Evolutionary conservation across 2,113 vertebrate genomes (phyloP), one percentile per base, ranked within the genome.

Genomic region (Channa argus): DNA sequence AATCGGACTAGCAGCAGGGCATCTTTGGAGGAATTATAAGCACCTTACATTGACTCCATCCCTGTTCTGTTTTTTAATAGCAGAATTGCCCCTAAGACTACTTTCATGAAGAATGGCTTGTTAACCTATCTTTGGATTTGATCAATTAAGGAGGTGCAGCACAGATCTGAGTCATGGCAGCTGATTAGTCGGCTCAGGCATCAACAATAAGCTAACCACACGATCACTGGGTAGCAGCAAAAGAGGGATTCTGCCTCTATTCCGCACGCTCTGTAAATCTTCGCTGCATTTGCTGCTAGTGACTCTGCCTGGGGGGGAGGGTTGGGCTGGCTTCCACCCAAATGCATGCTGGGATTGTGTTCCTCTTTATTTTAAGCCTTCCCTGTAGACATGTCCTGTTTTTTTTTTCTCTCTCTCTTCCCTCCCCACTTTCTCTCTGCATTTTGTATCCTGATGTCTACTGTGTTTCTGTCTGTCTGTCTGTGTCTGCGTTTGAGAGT

Each of bases 371-470:
- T 94, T 93, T 94, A 92, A 94, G 92, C 90, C 91, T 86, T 94
- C 94, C 93, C 94, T 94, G 86, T 88, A 94, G 94, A 94, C 94
- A 91, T 94, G 94, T 93, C 94, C 93, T 90, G 93, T 93, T 93
- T 93, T 92, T 74, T 68, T 70, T 62, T 58, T 38, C 44, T 70
- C 2, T 8, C 1, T n/a, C 14, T 45, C 12, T 39, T 56, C 4
- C 37, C 59, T 86, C 71, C 69, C 74, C 75, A 68, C 74, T 86
- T 84, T 91, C 49, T 75, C 63, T 78, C 77, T 24, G 76, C 54
- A 87, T 80, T 88, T 63, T 79, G 49, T 83, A 77, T 89, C 83
- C 69, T 24, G 12, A 24, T 41, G 47, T 91, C 75, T 84, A n/a
- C 78, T 67, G 55, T 84, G 61, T 80, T 55, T 84, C 61, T 79